Evolutionary conservation across 2,113 vertebrate species (phyloP).

Genomic region (Stegostoma tigrinum): DNA sequence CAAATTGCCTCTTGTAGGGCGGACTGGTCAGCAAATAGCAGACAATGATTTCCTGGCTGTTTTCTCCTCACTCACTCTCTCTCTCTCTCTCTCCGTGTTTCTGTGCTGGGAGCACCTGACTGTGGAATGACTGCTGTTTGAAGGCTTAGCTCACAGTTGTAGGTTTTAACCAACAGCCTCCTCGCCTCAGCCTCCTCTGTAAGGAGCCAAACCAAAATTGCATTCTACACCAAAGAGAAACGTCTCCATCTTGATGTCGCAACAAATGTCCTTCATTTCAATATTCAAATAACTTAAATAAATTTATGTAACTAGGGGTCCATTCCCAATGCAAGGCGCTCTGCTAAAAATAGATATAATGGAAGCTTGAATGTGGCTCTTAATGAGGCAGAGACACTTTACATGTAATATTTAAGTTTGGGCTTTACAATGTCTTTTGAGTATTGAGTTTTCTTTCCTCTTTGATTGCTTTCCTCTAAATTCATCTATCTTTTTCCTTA

Average conservation of each 20-base stretch:
- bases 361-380: not conserved
- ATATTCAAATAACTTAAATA: not conserved
- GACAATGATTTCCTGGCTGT: not conserved
- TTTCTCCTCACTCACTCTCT: not conserved
- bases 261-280: not conserved
- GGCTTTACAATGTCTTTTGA: not conserved
- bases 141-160: not conserved
- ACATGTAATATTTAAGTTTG: not conserved
- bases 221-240: no score
- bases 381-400: not conserved
- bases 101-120: not conserved
- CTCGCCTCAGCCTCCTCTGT: not conserved
- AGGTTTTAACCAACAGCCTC: not conserved
- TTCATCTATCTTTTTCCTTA: not conserved
- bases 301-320: not conserved
- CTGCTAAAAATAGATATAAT: not conserved
- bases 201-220: not conserved
- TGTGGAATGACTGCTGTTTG: not conserved
- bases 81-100: not conserved
- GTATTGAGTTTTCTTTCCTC: not conserved
- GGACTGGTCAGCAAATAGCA: not conserved
- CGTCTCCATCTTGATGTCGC: not conserved
- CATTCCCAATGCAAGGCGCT: not conserved
- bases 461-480: not conserved
- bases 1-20: not conserved